These are phyloP conservation scores for Hirtodrosophila cameraria DNA, from an alignment of 2,888 invertebrate species.

Conservation along the genomic window DNA sequence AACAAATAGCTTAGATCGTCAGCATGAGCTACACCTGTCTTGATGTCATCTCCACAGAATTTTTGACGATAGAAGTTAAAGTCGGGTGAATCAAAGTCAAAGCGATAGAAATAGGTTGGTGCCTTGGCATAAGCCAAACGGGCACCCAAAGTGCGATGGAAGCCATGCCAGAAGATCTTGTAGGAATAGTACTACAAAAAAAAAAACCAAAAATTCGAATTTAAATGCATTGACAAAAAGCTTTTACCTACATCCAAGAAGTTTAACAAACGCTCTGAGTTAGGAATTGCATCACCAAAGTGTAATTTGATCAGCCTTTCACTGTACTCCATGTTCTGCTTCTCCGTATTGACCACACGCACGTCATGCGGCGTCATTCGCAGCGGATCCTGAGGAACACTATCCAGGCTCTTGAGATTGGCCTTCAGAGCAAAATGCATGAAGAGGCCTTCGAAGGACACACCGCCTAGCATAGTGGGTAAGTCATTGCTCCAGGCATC, in stretches of 20 bases:
- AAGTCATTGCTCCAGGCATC: conserved; percentile 80
- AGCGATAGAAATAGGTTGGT: conserved; percentile 79
- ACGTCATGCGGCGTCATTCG: conserved; percentile 60
- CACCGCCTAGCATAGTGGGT: conserved; percentile 80
- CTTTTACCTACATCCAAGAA: conserved; percentile 57
- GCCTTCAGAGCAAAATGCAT: conserved; percentile 70
- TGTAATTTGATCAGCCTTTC: conserved; percentile 68
- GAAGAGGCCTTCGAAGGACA: conserved; percentile 81
- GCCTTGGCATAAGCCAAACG: conserved; percentile 63
- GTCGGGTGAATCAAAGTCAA: conserved; percentile 78
- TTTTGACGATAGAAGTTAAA: conserved; percentile 74
- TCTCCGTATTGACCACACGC: conserved; percentile 27
- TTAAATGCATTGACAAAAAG: not conserved
- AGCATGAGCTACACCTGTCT: conserved; percentile 76
- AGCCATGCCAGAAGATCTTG: conserved; percentile 79
- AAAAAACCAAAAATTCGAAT: not conserved
- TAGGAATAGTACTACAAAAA: conserved; percentile 73
- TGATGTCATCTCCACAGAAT: conserved; percentile 69
- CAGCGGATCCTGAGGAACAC: conserved; percentile 48
- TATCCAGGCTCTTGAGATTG: conserved; percentile 51
- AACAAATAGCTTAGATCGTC: conserved; percentile 81
- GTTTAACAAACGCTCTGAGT: conserved; percentile 31
- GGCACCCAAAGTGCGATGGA: conserved; percentile 69
- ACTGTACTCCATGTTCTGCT: conserved; percentile 72
- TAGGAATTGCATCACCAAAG: conserved; percentile 71